phyloP scores from a whole-genome alignment of 2,888 invertebrate species.

The Oxycera nigricornis region DNA sequence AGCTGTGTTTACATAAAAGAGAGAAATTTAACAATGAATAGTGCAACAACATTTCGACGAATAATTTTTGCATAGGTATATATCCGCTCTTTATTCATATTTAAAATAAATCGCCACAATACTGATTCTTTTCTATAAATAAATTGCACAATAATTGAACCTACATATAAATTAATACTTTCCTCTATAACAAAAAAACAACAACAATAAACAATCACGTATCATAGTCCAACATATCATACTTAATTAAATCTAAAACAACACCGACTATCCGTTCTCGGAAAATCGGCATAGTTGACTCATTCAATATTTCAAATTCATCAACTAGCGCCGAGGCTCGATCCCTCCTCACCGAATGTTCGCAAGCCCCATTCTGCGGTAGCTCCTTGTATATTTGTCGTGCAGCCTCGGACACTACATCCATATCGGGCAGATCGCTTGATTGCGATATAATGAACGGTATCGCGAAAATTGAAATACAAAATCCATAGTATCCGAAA shows the following conservation, averaged over 20 bases:
- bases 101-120: no score
- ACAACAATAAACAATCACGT: no score
- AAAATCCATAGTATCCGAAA: constrained; percentile 55
- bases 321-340: constrained; percentile 48
- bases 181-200: no score
- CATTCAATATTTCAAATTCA: constrained; percentile 53
- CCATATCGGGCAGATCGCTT: constrained; percentile 54
- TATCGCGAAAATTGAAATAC: constrained; percentile 54
- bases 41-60: no score
- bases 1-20: no score
- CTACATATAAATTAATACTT: no score
- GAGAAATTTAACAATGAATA: no score
- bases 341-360: background rate
- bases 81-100: no score
- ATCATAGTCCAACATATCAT: constrained; percentile 50
- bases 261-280: constrained; percentile 53
- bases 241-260: constrained; percentile 51
- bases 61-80: no score
- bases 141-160: no score
- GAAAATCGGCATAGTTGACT: constrained; percentile 54
- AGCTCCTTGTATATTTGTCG: background rate
- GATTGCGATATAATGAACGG: constrained; percentile 55
- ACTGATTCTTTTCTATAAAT: no score
- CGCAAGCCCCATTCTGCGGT: constrained; percentile 24
- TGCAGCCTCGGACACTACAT: constrained; percentile 53